phyloP scores from a whole-genome alignment of 1,140 invertebrate genomes.

The Phenacoccus solenopsis region DNA sequence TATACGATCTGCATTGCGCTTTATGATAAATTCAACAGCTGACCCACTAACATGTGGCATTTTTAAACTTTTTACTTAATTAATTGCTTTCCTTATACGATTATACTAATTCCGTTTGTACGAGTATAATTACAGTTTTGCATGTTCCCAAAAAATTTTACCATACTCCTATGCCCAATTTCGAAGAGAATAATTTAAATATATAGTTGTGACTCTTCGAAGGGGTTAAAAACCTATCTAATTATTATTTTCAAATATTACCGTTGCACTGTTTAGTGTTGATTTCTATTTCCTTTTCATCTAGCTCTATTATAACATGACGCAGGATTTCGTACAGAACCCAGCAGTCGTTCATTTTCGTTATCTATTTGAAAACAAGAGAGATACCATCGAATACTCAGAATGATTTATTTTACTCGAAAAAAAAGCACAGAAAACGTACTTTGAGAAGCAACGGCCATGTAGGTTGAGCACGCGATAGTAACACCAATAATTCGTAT shows the following conservation, averaged over 20 bases:
- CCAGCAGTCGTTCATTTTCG: slow-evolving; percentile 1
- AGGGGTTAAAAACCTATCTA: background rate
- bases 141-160: background rate
- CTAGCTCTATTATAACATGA: background rate
- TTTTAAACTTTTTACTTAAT: background rate
- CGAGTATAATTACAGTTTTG: background rate
- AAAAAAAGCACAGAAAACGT: too few species aligned
- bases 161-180: too few species aligned
- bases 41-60: background rate
- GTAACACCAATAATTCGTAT: slow-evolving; percentile 52
- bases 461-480: slow-evolving; percentile 58
- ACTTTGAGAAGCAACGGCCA: slow-evolving; percentile 43
- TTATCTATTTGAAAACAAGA: too few species aligned
- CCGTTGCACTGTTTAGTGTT: background rate
- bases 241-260: background rate
- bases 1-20: too few species aligned
- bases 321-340: background rate
- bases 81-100: background rate
- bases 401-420: too few species aligned
- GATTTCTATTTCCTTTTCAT: background rate
- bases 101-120: background rate
- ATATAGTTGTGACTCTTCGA: background rate
- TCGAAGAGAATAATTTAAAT: too few species aligned
- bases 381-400: too few species aligned
- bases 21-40: background rate